Evolutionary conservation across 1,140 invertebrate genomes (phyloP).

Genomic region (Zophobas morio): DNA sequence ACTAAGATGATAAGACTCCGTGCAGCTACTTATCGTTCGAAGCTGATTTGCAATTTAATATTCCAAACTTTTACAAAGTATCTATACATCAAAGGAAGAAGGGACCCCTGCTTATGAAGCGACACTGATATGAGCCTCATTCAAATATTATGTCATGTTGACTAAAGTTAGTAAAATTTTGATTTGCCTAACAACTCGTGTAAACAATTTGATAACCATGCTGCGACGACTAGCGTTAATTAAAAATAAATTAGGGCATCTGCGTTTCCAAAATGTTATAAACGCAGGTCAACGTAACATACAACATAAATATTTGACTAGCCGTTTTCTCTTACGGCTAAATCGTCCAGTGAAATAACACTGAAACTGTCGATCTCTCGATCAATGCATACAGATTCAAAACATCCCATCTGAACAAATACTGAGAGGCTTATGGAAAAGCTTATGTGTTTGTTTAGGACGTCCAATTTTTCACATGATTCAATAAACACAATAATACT

Average conservation of each 20-base stretch:
- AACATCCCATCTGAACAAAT: slow-evolving; percentile 55
- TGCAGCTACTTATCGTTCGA: slow-evolving; percentile 51
- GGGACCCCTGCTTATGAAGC: slow-evolving; percentile 22
- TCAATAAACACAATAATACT: slow-evolving; percentile 57
- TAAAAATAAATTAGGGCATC: neutral
- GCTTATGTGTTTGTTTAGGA: slow-evolving; percentile 58
- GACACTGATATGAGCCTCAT: slow-evolving; percentile 17
- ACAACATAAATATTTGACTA: slow-evolving; percentile 46
- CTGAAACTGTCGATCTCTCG: slow-evolving; percentile 35
- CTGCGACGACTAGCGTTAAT: too few species aligned
- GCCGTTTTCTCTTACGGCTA: slow-evolving; percentile 41
- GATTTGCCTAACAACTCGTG: neutral
- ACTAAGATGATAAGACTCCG: slow-evolving; percentile 50
- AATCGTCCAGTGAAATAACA: slow-evolving; percentile 43
- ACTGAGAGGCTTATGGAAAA: slow-evolving; percentile 52
- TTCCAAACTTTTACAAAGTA: slow-evolving; percentile 53
- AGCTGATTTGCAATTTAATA: slow-evolving; percentile 61
- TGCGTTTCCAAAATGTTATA: slow-evolving; percentile 14
- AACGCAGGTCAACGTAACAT: slow-evolving; percentile 27
- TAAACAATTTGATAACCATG: too few species aligned
- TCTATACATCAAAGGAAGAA: slow-evolving; percentile 51
- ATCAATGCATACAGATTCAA: slow-evolving; percentile 43
- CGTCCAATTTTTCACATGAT: slow-evolving; percentile 59
- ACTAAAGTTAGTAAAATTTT: slow-evolving; percentile 16
- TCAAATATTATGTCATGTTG: slow-evolving; percentile 40